These are phyloP conservation scores for Cirrhinus mrigala DNA, from an alignment of 2,797 vertebrate genomes.

Conservation along the genomic window DNA sequence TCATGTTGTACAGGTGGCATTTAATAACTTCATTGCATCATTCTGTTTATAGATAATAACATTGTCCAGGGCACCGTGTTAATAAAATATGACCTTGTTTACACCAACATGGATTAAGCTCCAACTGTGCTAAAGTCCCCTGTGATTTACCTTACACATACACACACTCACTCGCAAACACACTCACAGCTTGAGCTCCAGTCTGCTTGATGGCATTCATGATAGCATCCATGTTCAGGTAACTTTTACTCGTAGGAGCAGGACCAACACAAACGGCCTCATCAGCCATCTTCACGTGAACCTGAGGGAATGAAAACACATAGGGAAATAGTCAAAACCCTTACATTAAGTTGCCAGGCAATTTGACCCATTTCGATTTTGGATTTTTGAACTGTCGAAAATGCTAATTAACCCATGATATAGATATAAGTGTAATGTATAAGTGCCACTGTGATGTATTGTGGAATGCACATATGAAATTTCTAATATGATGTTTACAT, in stretches of 20 bases:
- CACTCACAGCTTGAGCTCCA: conserved; percentile 93
- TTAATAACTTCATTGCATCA: not conserved
- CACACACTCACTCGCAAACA: conserved; percentile 4
- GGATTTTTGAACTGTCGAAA: not conserved
- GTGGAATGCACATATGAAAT: not conserved
- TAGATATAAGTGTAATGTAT: too few relatives aligned
- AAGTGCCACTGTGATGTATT: not conserved
- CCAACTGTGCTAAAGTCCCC: conserved; percentile 17
- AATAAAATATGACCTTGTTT: conserved; percentile 20
- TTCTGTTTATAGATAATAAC: not conserved
- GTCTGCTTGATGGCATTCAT: conserved; percentile 90
- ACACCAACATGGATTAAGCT: conserved; percentile 15
- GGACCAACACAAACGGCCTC: conserved; percentile 95
- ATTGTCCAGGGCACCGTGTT: not conserved
- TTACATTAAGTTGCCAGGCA: not conserved
- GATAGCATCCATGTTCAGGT: conserved; percentile 98
- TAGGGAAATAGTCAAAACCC: not conserved
- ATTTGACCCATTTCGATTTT: not conserved
- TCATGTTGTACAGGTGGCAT: not conserved
- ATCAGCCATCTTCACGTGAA: conserved; percentile 97
- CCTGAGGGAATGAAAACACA: conserved; percentile 72
- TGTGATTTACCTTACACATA: not conserved
- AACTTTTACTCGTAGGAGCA: conserved; percentile 94
- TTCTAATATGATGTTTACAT: too few relatives aligned
- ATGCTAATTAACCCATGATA: not conserved